Base-by-base conservation (phyloP, 2,113 vertebrate species). In the Amazona vittata region DNA sequence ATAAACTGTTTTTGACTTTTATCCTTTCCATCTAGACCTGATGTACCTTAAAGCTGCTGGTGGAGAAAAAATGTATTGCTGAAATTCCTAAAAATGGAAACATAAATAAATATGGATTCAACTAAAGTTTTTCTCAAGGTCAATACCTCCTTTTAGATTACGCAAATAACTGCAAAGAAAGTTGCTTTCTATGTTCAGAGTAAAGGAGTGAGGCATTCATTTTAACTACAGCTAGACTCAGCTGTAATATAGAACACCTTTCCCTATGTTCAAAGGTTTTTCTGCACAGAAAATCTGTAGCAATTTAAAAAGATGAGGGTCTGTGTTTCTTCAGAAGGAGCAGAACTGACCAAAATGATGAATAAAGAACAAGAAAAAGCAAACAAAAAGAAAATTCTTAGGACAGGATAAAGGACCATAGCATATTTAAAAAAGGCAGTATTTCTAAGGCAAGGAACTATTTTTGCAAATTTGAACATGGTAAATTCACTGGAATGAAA, bases 1-100 rank as follows among this genome's bases (percentile, higher is more conserved):
- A 93, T 87, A 73, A 83, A 37, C 18, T 28, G 62, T 37, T 89
- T 90, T 89, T 89, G 28, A 83, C 63, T 96, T 89, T 80, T 63
- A 82, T 68, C 31, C 47, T 91, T 78, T 90, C 69, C 37, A 64
- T 83, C 43, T 80, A 57, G 44, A 81, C 13, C 9, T 81, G 41
- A 5, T 71, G 5, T 64, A 29, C 22, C 69, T 83, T 64, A 85
- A 88, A 91, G n/a, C 12, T 31, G n/a, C 39, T 67, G 35, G 17
- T 55, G 31, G 57, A 62, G 35, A 92, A 91, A 92, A 93, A 49
- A 3, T 5, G 1, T 50, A 37, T 84, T 85, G 53, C 17, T 79
- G 29, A 62, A 92, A 62, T 79, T 92, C 13, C 41, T 79, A 73
- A 87, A 94, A 92, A 77, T 41, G 20, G 41, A 93, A 82, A 62